Base-by-base conservation (phyloP, 2,113 vertebrate genomes). In the Rhea americana region DNA sequence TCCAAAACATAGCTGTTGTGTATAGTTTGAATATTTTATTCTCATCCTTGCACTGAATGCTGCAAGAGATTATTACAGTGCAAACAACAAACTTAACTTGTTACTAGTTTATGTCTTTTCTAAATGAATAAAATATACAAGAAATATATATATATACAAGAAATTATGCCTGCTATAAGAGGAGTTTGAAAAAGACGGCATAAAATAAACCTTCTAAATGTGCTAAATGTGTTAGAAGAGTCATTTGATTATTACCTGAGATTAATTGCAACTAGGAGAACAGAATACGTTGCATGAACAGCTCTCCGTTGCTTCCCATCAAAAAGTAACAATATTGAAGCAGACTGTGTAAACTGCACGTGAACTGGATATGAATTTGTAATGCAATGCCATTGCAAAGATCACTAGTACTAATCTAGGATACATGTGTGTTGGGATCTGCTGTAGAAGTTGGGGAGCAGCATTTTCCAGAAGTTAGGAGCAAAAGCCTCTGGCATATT, bases 1-100 rank as follows among this genome's bases (percentile, higher is more conserved):
- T 87, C 71, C 75, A 91, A 80, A 93, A 82, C 94, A 63, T 39
- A 92, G 30, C 63, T 92, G 19, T 66, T 80, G 7, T 59, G 21
- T 77, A 35, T 67, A 11, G 13, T 73, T 80, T 39, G 20, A 92
- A 16, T 89, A 47, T 89, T 89, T 89, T 62, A 59, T 82, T 87
- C 3, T 4, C 24, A 67, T 63, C 19, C 21, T 89, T 82, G n/a
- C 21, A 71, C 24, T 82, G 63, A 91, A 55, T 62, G 85, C 65
- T 43, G 30, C 16, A 47, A 17, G 75, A 59, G 7, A 67, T 71
- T 80, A 41, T 80, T 74, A 16, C 47, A 55, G 55, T 67, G n/a
- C 2, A 17, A 89, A 85, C 7, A 79, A 61, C 8, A 62, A 72
- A 75, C 6, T 3, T 13, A 45, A 56, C 10, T 62, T 78, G 15